Conservation (phyloP, 2,797 vertebrate species). For the Silurus lanzhouensis region DNA sequence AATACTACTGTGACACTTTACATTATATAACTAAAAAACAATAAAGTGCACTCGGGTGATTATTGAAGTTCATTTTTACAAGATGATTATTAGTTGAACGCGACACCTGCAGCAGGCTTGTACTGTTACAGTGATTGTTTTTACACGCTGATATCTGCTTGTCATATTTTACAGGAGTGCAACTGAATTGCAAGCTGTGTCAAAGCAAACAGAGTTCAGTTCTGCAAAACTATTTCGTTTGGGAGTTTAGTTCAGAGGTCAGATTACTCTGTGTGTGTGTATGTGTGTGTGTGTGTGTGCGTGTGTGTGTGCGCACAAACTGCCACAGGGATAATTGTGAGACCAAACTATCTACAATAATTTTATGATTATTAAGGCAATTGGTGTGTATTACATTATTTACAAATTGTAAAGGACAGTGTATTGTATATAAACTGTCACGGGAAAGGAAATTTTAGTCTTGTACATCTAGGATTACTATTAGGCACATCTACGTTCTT, state of each 20-base stretch:
- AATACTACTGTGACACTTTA: background rate
- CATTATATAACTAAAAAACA: background rate
- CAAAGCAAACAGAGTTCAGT: conserved; percentile 2
- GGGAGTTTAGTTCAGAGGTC: background rate
- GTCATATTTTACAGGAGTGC: background rate
- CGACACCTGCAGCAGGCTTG: background rate
- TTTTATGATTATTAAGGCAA: background rate
- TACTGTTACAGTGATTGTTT: background rate
- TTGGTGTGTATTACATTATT: too few species aligned
- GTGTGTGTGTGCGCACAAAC: background rate
- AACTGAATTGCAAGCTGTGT: background rate
- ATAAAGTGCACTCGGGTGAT: background rate
- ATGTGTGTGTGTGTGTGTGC: background rate
- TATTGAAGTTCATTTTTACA: background rate
- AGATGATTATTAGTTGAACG: background rate
- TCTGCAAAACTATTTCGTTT: conserved; percentile 10
- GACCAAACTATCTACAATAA: background rate
- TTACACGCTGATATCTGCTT: background rate
- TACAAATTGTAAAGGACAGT: background rate
- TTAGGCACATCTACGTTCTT: background rate
- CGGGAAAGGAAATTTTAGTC: too few species aligned
- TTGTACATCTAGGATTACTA: background rate
- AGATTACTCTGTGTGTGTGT: too few species aligned
- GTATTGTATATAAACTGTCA: background rate
- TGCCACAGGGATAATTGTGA: background rate